phyloP scores from a whole-genome alignment of 2,113 vertebrate genomes.

The Megaceryle torquata region DNA sequence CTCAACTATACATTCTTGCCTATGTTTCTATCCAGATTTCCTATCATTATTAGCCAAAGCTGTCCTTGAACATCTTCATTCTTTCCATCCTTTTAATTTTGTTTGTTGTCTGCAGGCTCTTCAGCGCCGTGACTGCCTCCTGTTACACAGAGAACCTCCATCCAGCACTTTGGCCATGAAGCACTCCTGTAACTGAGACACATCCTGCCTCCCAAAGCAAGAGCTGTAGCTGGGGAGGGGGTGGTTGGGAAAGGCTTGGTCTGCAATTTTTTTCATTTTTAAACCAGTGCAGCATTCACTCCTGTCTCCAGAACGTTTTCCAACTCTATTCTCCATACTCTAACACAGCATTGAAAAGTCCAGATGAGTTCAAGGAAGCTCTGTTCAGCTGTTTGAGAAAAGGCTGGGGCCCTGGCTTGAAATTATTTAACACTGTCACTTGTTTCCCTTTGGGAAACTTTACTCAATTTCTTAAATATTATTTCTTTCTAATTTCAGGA shows the following conservation, averaged over 20 bases:
- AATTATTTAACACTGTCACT: background rate
- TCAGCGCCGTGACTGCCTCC: background rate
- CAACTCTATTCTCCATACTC: background rate
- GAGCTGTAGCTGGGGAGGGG: background rate
- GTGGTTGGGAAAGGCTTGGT: background rate
- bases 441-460: background rate
- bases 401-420: background rate
- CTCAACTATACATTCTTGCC: background rate
- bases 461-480: background rate
- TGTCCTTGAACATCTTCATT: background rate
- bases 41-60: background rate
- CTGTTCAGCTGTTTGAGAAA: background rate
- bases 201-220: background rate
- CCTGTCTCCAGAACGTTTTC: background rate
- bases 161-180: background rate
- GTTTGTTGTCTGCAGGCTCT: background rate
- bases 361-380: slow-evolving; percentile 3
- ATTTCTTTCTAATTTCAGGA: slow-evolving; percentile 8
- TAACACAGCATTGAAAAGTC: background rate
- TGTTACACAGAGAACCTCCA: background rate
- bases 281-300: background rate
- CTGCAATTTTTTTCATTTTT: slow-evolving; percentile 11
- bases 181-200: background rate
- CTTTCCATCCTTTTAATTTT: background rate
- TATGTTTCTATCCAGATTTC: background rate